Conservation (phyloP, 2,797 vertebrate species). For the Falco cherrug region DNA sequence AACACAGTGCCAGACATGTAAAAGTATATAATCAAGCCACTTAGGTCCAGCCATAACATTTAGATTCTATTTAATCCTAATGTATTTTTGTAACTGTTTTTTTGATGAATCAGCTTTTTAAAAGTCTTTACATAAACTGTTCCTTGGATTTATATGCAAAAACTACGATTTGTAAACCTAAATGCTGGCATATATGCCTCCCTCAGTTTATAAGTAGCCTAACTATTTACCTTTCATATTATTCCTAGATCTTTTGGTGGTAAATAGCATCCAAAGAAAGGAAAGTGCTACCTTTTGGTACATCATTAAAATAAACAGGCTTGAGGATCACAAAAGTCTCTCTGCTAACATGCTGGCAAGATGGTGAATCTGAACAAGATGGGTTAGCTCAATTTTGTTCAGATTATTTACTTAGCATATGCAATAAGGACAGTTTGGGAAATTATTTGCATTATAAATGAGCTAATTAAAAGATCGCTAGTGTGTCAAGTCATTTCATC, state of each 20-base stretch:
- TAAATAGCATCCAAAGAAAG: constrained; percentile 17
- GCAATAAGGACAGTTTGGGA: neutral
- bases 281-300: neutral
- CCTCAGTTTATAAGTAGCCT: constrained; percentile 3
- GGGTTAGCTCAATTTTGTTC: neutral
- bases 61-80: constrained; percentile 38
- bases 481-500: neutral
- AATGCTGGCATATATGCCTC: neutral
- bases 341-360: neutral
- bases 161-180: neutral
- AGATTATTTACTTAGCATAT: neutral
- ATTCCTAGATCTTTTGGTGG: neutral
- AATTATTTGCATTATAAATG: neutral
- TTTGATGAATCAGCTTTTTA: constrained; percentile 28
- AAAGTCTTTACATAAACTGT: neutral
- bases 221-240: constrained; percentile 35
- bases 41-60: constrained; percentile 52
- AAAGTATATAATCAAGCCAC: constrained; percentile 41
- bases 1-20: constrained; percentile 15
- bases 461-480: neutral
- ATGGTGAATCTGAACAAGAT: neutral
- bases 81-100: constrained; percentile 34
- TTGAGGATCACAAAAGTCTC: neutral
- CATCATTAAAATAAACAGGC: neutral
- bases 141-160: constrained; percentile 36